Base-by-base conservation (phyloP, 92 coral and sea anemone genomes). In the Umimayanthus kanabou region DNA sequence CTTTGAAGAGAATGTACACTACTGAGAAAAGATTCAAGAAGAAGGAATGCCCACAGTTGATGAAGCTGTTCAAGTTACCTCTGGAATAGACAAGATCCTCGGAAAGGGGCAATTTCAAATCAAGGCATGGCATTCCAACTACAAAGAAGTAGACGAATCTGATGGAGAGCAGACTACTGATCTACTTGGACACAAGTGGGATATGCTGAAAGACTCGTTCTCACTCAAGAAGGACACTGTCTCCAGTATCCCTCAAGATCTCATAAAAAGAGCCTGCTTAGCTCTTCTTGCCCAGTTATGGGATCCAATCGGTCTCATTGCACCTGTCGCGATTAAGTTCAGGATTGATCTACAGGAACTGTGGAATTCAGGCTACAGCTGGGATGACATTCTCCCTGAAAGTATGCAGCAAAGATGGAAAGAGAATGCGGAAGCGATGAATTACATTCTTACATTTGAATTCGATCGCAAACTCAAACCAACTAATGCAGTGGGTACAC, bases 241-340 rank as follows among this genome's bases (percentile, higher is more conserved):
- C 18, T 57, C 80, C 15, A 80, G 78, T 72, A 39, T n/a, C 7
- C 23, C 39, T 5, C 33, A 82, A 16, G 26, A 72, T 33, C 42
- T 33, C 73, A 82, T 53, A 29, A 82, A 82, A 37, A 72, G 86
- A 26, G 8, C 16, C 18, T 92, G 94, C 55, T 47, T 89, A 67
- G 90, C 90, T 13, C 84, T 85, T 16, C 73, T 90, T 29, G 93
- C 94, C 14, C 94, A 94, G 79, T 84, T 94, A 33, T 94, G 96
- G 94, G 94, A 92, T 37, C 94, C 96, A 58, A 76, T 92, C 30
- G 94, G 89, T 28, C 96, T 90, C 22, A 80, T n/a, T n/a, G n/a
- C n/a, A n/a, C n/a, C n/a, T n/a, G n/a, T n/a, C n/a, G n/a, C n/a
- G n/a, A n/a, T n/a, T 2, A 87, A 87, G 82, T 89, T 93, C 80